Percentiles rank a stretch among this genome's conserved stretches.
Evolutionary conservation across 2,888 invertebrate genomes (phyloP).

Genomic region (Diadromus collaris): DNA sequence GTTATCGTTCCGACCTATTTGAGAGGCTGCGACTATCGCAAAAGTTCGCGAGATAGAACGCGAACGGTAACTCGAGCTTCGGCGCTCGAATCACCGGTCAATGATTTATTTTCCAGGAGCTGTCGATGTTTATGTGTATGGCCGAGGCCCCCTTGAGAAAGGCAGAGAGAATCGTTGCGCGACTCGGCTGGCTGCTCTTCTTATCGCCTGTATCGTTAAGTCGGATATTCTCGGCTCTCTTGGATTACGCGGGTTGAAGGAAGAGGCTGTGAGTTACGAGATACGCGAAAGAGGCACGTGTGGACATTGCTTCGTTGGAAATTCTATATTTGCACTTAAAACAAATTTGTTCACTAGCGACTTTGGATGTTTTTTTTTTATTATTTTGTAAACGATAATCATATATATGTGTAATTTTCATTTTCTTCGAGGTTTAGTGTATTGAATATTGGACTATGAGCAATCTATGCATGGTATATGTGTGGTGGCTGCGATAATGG

Average conservation of each 20-base stretch:
- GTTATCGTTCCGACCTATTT: slow-evolving; percentile 66
- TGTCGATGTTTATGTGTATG: background rate
- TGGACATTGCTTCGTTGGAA: background rate
- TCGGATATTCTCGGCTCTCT: slow-evolving; percentile 22
- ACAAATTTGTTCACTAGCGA: background rate
- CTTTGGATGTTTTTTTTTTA: too few relatives aligned
- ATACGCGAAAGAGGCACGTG: slow-evolving; percentile 42
- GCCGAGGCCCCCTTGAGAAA: background rate
- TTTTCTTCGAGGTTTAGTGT: background rate
- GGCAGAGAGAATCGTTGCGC: background rate
- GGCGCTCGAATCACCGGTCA: slow-evolving; percentile 21
- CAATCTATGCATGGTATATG: background rate
- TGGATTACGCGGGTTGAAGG: slow-evolving; percentile 48
- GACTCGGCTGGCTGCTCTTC: background rate
- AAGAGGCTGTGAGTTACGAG: slow-evolving; percentile 48
- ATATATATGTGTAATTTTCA: background rate
- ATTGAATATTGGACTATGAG: background rate
- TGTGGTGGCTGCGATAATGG: too few relatives aligned
- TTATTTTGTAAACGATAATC: background rate
- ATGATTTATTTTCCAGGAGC: background rate
- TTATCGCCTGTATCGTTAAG: slow-evolving; percentile 21
- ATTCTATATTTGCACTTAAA: background rate
- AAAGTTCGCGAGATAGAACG: slow-evolving; percentile 38
- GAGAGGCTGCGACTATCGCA: slow-evolving; percentile 50
- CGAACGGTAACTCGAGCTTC: slow-evolving; percentile 22